A percentile compares a stretch with the other conserved stretches of the same genome.
Evolutionary conservation across 2,113 vertebrate species (phyloP).

Genomic region (Erinaceus europaeus): DNA sequence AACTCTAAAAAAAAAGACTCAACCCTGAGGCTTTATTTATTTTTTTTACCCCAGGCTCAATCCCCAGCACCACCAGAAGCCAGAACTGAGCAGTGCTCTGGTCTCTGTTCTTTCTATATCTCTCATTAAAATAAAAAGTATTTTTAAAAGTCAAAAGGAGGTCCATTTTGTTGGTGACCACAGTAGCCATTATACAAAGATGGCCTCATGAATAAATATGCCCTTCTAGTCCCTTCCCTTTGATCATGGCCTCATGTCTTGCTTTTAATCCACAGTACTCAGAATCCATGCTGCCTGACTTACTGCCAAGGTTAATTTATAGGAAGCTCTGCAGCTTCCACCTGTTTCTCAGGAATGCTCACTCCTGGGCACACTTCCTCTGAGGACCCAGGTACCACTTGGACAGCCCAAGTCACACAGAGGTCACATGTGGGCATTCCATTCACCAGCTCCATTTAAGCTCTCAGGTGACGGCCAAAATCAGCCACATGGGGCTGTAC

Average conservation of each 20-base stretch:
- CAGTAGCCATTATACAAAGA: neutral
- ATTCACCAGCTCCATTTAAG: neutral
- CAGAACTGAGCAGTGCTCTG: too few relatives aligned
- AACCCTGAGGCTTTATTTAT: too few relatives aligned
- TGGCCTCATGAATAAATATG: neutral
- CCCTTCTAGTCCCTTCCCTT: neutral
- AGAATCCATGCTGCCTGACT: neutral
- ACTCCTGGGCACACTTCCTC: neutral
- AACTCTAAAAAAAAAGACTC: too few relatives aligned
- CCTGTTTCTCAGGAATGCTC: neutral
- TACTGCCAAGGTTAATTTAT: neutral
- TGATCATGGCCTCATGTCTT: neutral
- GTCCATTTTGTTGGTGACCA: neutral
- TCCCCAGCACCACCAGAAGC: too few relatives aligned
- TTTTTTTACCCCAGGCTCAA: too few relatives aligned
- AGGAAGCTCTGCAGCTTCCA: neutral
- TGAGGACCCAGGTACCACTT: neutral
- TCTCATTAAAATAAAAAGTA: too few relatives aligned
- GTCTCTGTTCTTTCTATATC: too few relatives aligned
- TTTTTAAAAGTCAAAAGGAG: too few relatives aligned
- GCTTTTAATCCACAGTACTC: neutral
- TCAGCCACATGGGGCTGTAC: neutral
- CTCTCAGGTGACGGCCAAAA: neutral
- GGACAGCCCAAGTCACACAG: neutral
- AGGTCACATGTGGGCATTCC: neutral